Evolutionary conservation across 2,888 invertebrate species (phyloP).

Genomic region (Hemicrepidius hirtus): DNA sequence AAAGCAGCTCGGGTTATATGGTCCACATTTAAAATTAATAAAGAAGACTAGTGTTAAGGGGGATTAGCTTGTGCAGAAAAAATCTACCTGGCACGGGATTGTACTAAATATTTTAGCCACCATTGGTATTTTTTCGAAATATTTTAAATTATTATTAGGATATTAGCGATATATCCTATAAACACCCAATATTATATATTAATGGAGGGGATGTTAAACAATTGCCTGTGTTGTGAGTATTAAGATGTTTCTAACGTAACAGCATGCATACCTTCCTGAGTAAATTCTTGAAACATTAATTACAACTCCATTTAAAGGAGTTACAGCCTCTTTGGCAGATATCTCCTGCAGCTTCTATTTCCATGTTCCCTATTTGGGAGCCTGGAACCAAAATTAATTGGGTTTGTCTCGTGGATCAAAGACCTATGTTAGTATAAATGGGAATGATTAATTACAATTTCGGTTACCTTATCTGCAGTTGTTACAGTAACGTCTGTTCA

Average conservation of each 20-base stretch:
- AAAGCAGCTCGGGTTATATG: too few relatives aligned
- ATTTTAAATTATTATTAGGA: too few relatives aligned
- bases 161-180: too few relatives aligned
- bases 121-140: too few relatives aligned
- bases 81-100: too few relatives aligned
- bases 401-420: constrained; percentile 29
- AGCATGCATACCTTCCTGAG: constrained; percentile 21
- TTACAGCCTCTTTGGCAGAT: constrained; percentile 20
- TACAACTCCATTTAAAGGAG: constrained; percentile 18
- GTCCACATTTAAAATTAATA: too few relatives aligned
- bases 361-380: constrained; percentile 9
- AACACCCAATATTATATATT: neutral
- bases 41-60: too few relatives aligned
- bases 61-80: too few relatives aligned
- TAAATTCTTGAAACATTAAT: constrained; percentile 31
- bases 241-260: constrained; percentile 12
- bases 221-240: constrained; percentile 17
- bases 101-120: too few relatives aligned
- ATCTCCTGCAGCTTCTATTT: constrained; percentile 19
- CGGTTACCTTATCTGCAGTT: constrained; percentile 23
- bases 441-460: constrained; percentile 15
- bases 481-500: constrained; percentile 8
- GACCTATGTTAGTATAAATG: constrained; percentile 20
- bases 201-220: neutral
- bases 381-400: constrained; percentile 31